A percentile compares a stretch with the other conserved stretches of the same genome.
Conservation (phyloP, 1,140 invertebrate genomes). For the Apis cerana region DNA sequence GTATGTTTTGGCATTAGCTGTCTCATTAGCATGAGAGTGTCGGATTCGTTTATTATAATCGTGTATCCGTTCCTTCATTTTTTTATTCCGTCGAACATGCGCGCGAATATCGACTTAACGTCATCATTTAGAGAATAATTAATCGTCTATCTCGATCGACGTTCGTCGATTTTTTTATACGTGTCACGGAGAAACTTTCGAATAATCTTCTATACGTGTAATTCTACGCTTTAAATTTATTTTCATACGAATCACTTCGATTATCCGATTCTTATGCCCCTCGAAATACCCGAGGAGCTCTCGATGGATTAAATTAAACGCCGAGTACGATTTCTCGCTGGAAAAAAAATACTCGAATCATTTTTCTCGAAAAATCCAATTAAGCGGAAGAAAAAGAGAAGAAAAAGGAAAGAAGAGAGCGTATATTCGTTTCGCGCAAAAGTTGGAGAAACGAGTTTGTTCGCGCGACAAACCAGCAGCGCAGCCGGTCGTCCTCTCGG, state of each 20-base stretch:
- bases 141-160: background rate
- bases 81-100: too few relatives aligned
- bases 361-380: background rate
- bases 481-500: conserved; percentile 18
- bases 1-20: conserved; percentile 58
- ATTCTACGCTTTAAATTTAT: too few relatives aligned
- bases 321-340: too few relatives aligned
- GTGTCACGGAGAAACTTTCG: too few relatives aligned
- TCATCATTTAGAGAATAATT: background rate
- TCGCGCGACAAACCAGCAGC: background rate
- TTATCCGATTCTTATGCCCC: too few relatives aligned
- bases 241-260: too few relatives aligned
- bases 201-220: too few relatives aligned
- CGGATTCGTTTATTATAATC: conserved; percentile 19
- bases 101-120: background rate
- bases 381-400: background rate
- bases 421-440: too few relatives aligned
- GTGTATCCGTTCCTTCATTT: background rate
- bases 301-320: too few relatives aligned
- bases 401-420: background rate
- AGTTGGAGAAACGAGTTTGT: conserved; percentile 33
- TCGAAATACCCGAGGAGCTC: too few relatives aligned
- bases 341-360: background rate
- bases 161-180: too few relatives aligned
- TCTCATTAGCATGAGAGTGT: conserved; percentile 61